Conservation (phyloP, 1,140 invertebrate genomes). For the Drosophila sproati region DNA sequence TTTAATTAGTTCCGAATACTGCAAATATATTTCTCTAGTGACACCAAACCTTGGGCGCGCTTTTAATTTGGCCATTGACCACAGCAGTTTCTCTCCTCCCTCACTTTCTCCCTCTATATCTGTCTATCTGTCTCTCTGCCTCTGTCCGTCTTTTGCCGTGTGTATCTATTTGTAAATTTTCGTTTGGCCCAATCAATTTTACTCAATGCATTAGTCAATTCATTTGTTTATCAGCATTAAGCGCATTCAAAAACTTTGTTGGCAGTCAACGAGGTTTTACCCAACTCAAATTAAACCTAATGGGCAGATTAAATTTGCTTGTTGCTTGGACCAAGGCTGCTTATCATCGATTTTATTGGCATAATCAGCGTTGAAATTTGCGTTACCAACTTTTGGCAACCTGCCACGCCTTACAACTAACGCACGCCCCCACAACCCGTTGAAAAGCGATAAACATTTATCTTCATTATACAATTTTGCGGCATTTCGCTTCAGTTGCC, state of each 20-base stretch:
- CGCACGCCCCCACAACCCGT: slow-evolving; percentile 13
- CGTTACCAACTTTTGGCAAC: slow-evolving; percentile 71
- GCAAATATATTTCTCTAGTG: slow-evolving; percentile 69
- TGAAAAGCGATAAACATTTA: slow-evolving; percentile 76
- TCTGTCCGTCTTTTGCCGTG: slow-evolving; percentile 22
- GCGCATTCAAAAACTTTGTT: slow-evolving; percentile 45
- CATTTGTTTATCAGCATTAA: slow-evolving; percentile 53
- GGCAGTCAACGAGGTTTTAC: slow-evolving; percentile 33
- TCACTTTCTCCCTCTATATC: neutral
- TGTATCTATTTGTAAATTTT: slow-evolving; percentile 15
- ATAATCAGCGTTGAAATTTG: slow-evolving; percentile 79
- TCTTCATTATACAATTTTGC: slow-evolving; percentile 81
- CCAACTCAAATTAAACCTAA: slow-evolving; percentile 45
- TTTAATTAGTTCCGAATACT: slow-evolving; percentile 78
- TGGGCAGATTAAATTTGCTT: slow-evolving; percentile 44
- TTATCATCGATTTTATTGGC: slow-evolving; percentile 82
- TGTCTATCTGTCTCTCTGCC: neutral
- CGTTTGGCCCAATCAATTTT: slow-evolving; percentile 49
- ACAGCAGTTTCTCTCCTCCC: slow-evolving; percentile 28
- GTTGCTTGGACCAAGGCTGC: slow-evolving; percentile 46
- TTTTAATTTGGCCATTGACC: slow-evolving; percentile 13
- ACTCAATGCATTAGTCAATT: slow-evolving; percentile 62
- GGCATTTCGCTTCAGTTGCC: slow-evolving; percentile 42
- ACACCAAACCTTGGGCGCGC: slow-evolving; percentile 37
- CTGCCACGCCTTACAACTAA: slow-evolving; percentile 57